Percentiles rank a stretch among this genome's conserved stretches.
These are phyloP conservation scores for Clistopyga incitator DNA, from an alignment of 2,888 invertebrate genomes.

Conservation along the genomic window DNA sequence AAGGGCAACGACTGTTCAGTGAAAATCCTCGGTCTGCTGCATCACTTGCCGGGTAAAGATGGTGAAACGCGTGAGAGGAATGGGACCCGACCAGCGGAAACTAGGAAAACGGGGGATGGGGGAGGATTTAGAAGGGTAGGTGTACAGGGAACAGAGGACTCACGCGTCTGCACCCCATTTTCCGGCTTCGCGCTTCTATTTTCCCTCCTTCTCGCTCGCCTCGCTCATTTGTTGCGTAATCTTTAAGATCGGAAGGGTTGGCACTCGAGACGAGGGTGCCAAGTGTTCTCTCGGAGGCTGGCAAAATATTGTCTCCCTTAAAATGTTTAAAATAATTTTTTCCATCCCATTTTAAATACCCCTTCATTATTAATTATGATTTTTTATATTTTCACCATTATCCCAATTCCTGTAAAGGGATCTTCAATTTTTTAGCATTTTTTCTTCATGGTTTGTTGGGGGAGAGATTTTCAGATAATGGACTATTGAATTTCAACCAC, in stretches of 20 bases:
- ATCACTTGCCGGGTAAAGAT: constrained; percentile 46
- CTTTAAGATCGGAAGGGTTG: constrained; percentile 84
- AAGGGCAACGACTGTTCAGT: constrained; percentile 60
- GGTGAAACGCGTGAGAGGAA: constrained; percentile 46
- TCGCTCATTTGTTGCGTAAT: constrained; percentile 83
- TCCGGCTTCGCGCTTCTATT: constrained; percentile 78
- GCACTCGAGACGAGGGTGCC: constrained; percentile 68
- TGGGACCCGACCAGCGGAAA: constrained; percentile 42
- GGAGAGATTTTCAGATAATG: constrained; percentile 15
- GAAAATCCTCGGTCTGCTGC: constrained; percentile 64
- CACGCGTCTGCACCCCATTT: constrained; percentile 82
- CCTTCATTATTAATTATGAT: neutral
- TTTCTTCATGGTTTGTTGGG: neutral
- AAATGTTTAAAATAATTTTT: neutral
- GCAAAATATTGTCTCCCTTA: constrained; percentile 77
- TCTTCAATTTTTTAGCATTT: neutral
- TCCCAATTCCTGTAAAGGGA: neutral
- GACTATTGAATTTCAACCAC: constrained; percentile 76
- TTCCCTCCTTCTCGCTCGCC: constrained; percentile 54
- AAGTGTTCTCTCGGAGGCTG: constrained; percentile 62
- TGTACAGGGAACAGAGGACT: constrained; percentile 65
- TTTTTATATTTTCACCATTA: neutral
- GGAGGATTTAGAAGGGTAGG: constrained; percentile 62
- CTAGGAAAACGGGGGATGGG: constrained; percentile 49
- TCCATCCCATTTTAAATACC: neutral